Percentiles rank a stretch among this genome's conserved stretches.
Evolutionary conservation across 2,797 vertebrate species (phyloP).

Genomic region (Siniperca obscura): DNA sequence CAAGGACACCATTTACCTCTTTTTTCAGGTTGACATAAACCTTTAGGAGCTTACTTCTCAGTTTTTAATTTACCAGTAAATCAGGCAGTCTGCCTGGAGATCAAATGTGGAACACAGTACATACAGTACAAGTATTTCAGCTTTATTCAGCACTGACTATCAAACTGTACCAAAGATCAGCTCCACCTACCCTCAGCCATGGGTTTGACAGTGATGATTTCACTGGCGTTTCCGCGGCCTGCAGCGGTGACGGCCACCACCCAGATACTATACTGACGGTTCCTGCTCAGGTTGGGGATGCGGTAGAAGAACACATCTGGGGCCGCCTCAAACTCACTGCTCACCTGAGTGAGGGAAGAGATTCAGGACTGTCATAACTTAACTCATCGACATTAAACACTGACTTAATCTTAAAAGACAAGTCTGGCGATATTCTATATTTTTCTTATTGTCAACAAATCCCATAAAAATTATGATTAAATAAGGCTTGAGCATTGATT

Average conservation of each 20-base stretch:
- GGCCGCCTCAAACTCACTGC: slow-evolving; percentile 97
- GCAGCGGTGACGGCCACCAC: slow-evolving; percentile 96
- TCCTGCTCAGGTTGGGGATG: slow-evolving; percentile 95
- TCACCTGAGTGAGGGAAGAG: slow-evolving; percentile 86
- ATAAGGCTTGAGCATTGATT: too few species aligned
- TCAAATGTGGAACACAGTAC: not conserved
- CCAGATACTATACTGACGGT: slow-evolving; percentile 96
- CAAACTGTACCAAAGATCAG: not conserved
- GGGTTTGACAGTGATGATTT: slow-evolving; percentile 95
- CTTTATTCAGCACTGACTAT: not conserved
- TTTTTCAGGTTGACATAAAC: not conserved
- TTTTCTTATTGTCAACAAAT: too few species aligned
- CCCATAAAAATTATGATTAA: too few species aligned
- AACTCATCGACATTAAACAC: not conserved
- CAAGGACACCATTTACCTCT: not conserved
- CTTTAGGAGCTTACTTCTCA: not conserved
- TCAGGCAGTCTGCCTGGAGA: not conserved
- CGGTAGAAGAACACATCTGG: slow-evolving; percentile 96
- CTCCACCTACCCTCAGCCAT: slow-evolving; percentile 90
- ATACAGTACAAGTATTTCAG: not conserved
- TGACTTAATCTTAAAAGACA: not conserved
- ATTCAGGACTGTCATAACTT: not conserved
- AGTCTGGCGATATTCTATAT: not conserved
- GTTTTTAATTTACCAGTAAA: not conserved
- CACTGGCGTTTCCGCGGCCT: slow-evolving; percentile 94